Evolutionary conservation across 1,140 invertebrate genomes (phyloP).

Genomic region (Drosophila saltans): DNA sequence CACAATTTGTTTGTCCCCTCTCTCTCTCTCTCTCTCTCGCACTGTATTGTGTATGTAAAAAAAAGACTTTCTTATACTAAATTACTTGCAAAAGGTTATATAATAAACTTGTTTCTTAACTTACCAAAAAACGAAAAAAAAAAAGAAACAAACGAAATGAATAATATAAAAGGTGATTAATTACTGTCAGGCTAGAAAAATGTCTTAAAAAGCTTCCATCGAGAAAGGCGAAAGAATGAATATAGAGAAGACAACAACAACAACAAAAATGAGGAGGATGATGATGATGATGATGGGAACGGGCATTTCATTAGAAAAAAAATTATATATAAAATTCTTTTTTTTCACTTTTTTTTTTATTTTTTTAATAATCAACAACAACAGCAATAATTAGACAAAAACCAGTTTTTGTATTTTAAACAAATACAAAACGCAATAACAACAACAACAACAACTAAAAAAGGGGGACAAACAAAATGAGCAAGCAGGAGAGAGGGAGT

Average conservation of each 20-base stretch:
- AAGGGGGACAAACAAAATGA: conserved; percentile 37
- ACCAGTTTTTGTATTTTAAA: conserved; percentile 65
- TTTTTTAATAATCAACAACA: conserved; percentile 62
- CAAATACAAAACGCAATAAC: conserved; percentile 54
- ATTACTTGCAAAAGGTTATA: conserved; percentile 57
- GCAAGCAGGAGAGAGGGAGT: conserved; percentile 45
- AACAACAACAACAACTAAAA: conserved; percentile 20
- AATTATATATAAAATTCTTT: conserved; percentile 34
- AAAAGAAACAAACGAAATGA: conserved; percentile 22
- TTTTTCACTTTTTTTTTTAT: conserved; percentile 49
- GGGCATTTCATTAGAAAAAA: conserved; percentile 65
- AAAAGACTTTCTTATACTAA: conserved; percentile 43
- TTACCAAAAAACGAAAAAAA: conserved; percentile 38
- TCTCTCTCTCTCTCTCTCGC: background rate
- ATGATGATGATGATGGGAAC: conserved; percentile 34
- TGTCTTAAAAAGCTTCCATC: conserved; percentile 60
- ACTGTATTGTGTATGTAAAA: conserved; percentile 1
- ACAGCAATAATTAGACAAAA: conserved; percentile 79
- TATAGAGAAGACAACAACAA: background rate
- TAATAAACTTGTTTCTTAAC: conserved; percentile 65
- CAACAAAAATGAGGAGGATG: conserved; percentile 3
- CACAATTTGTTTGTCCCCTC: background rate
- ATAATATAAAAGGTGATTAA: conserved; percentile 59
- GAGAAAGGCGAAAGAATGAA: conserved; percentile 22
- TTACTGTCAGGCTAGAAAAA: conserved; percentile 71